These are phyloP conservation scores for Phoenicopterus ruber DNA, from an alignment of 2,113 vertebrate species.

Conservation along the genomic window DNA sequence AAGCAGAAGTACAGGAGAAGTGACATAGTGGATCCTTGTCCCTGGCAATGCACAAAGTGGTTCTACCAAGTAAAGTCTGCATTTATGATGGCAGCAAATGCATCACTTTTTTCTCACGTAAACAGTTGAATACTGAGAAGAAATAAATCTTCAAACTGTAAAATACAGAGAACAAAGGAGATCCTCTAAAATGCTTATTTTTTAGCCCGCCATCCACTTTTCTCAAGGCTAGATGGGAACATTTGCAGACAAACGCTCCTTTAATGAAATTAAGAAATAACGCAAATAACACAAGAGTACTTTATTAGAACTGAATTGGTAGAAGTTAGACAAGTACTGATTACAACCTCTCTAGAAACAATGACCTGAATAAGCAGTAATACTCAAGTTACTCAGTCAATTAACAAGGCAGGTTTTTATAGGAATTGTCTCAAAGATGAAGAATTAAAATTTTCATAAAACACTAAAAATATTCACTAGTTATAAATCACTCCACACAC, in stretches of 20 bases:
- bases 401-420: slow-evolving; percentile 5
- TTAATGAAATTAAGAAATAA: slow-evolving; percentile 12
- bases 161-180: not conserved
- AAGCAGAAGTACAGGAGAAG: not conserved
- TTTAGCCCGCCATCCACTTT: not conserved
- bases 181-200: not conserved
- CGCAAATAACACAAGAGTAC: slow-evolving; percentile 8
- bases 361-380: slow-evolving; percentile 14
- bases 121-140: not conserved
- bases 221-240: not conserved
- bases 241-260: not conserved
- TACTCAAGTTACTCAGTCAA: slow-evolving; percentile 28
- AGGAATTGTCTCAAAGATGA: not conserved
- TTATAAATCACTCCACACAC: not conserved
- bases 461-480: not conserved
- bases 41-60: not conserved
- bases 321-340: slow-evolving; percentile 58
- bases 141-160: not conserved
- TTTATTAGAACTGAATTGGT: slow-evolving; percentile 35
- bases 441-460: not conserved
- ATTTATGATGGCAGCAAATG: not conserved
- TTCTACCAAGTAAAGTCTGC: not conserved
- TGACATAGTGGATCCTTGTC: not conserved
- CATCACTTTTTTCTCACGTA: not conserved
- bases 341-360: slow-evolving; percentile 49